Percentiles rank a stretch among this genome's conserved stretches.
Evolutionary conservation across 2,113 vertebrate genomes (phyloP).

Genomic region (Gopherus evgoodei): DNA sequence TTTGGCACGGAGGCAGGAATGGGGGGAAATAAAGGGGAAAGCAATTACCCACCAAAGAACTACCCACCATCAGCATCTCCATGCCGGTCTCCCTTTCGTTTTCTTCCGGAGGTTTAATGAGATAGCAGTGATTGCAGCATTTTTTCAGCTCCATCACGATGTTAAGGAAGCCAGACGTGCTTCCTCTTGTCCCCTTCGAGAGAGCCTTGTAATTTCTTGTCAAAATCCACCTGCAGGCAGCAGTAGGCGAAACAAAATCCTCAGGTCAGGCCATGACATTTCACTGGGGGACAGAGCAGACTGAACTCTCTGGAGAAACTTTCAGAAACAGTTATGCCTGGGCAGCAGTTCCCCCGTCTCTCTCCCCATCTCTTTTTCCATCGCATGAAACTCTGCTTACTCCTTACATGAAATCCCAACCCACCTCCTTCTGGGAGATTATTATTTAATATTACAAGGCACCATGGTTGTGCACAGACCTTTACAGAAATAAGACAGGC

Average conservation of each 20-base stretch:
- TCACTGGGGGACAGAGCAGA: accelerated
- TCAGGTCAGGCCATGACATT: background rate
- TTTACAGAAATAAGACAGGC: background rate
- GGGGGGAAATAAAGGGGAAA: background rate
- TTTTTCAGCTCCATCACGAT: slow-evolving; percentile 99
- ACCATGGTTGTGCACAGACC: background rate
- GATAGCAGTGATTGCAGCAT: slow-evolving; percentile 96
- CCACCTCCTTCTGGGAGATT: background rate
- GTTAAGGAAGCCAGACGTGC: slow-evolving; percentile 96
- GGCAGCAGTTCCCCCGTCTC: background rate
- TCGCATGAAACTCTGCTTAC: background rate
- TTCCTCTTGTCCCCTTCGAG: slow-evolving; percentile 91
- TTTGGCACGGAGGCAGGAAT: background rate
- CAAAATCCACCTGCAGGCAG: slow-evolving; percentile 92
- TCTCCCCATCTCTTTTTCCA: background rate
- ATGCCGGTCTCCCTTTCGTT: slow-evolving; percentile 82
- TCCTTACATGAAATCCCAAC: background rate
- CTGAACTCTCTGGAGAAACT: background rate
- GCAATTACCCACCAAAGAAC: background rate
- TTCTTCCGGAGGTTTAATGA: slow-evolving; percentile 93
- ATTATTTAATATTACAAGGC: background rate
- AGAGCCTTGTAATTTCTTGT: slow-evolving; percentile 98
- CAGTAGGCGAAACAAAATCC: background rate
- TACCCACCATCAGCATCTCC: slow-evolving; percentile 86
- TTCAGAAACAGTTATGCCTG: background rate